Base-by-base conservation (phyloP, 2,888 invertebrate genomes). In the Cheilosia vernalis region DNA sequence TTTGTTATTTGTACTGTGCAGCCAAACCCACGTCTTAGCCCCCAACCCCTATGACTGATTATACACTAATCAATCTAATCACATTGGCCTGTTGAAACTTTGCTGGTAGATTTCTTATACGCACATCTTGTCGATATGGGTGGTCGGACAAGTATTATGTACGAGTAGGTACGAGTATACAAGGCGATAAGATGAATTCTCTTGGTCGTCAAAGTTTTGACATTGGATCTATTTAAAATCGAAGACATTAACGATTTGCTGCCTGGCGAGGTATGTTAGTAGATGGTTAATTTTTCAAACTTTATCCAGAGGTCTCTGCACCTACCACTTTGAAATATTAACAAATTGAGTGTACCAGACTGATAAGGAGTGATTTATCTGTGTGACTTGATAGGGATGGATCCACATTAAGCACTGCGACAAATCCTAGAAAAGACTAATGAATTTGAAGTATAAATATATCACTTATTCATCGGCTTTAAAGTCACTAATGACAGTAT, bases 41-140 rank as follows among this genome's bases (percentile, higher is more conserved):
- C 55, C 55, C 30, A 33, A 60, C 55, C 55, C 30, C 2, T 72
- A 60, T 79, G 70, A 79, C 64, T 72, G 79, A 79, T 72, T 66
- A 72, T 64, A 44, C 24, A 72, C 64, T 79, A 79, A 79, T 79
- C 79, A 79, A 79, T 72, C 79, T 79, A 72, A 79, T 72, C 72
- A 53, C 64, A 47, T 51, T 66, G 64, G 64, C 64, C 79, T 79
- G 79, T 72, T 72, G 72, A 70, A 64, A 60, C 33, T 55, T 63
- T 69, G 27, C 55, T 21, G 33, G 42, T 21, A n/a, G 53, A 17
- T 60, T 44, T 61, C 30, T 37, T 42, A 40, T 24, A 13, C 15
- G 4, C 7, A 2, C 17, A 9, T 13, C 24, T 33, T 27, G 27
- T 7, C 6, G 5, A 0, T 4, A 37, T 44, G 15, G 53, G 37